Conservation (phyloP, 2,113 vertebrate genomes). For the Platichthys flesus region DNA sequence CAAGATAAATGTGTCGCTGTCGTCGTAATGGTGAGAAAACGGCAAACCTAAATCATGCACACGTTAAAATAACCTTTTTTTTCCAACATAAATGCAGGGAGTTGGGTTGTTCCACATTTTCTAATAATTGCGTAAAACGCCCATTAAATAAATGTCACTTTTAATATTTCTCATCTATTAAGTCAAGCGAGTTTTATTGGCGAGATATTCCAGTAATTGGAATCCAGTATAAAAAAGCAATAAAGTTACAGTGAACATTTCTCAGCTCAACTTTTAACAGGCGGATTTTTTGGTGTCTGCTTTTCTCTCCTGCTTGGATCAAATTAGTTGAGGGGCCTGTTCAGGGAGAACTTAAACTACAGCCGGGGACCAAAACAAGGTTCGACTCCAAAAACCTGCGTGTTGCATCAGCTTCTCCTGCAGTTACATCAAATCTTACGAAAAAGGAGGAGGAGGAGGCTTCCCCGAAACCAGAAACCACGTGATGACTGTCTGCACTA, state of each 20-base stretch:
- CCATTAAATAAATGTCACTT: conserved; percentile 23
- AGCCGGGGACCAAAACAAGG: conserved; percentile 31
- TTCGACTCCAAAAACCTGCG: conserved; percentile 42
- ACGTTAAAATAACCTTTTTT: conserved; percentile 5
- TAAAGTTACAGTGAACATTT: conserved; percentile 59
- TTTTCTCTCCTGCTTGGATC: conserved; percentile 63
- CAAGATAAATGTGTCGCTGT: conserved; percentile 71
- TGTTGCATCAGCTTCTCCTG: conserved; percentile 53
- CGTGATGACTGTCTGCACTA: neutral
- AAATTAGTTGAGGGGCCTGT: conserved; percentile 59
- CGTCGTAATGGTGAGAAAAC: conserved; percentile 43
- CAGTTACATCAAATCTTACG: conserved; percentile 15
- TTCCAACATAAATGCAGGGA: conserved; percentile 16
- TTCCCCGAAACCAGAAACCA: conserved; percentile 7
- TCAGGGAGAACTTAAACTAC: conserved; percentile 41
- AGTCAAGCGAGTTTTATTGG: conserved; percentile 30
- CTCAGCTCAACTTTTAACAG: conserved; percentile 53
- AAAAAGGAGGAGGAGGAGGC: neutral
- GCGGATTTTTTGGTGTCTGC: conserved; percentile 57
- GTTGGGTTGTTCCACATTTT: conserved; percentile 28
- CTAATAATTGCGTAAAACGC: conserved; percentile 14
- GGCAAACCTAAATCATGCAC: conserved; percentile 34
- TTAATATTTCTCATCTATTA: conserved; percentile 50
- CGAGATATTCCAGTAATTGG: conserved; percentile 45
- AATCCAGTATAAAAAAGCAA: conserved; percentile 23